phyloP scores from a whole-genome alignment of 1,140 invertebrate species.

The Papilio polytes region DNA sequence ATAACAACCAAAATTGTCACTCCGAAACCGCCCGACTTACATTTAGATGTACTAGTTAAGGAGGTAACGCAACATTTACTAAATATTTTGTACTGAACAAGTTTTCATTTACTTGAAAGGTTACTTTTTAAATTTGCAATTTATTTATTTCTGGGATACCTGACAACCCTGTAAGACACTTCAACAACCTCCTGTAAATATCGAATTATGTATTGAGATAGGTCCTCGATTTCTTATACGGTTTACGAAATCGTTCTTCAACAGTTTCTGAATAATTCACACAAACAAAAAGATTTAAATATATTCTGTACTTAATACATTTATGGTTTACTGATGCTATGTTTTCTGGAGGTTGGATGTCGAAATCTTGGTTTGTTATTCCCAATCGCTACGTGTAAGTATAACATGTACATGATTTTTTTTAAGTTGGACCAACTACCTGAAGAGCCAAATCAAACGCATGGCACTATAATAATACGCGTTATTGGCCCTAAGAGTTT shows the following conservation, averaged over 20 bases:
- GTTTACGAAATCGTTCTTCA: constrained; percentile 9
- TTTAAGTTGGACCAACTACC: neutral
- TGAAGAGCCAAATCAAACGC: neutral
- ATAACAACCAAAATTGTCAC: neutral
- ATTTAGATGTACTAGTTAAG: too few species aligned
- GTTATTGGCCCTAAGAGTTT: too few species aligned
- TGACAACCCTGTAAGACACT: constrained; percentile 10
- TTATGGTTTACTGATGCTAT: neutral
- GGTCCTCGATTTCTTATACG: constrained; percentile 6
- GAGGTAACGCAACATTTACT: too few species aligned
- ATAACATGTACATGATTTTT: too few species aligned
- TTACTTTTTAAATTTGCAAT: neutral
- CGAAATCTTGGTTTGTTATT: neutral
- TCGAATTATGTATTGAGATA: constrained; percentile 14
- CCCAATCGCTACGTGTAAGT: too few species aligned
- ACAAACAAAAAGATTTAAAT: neutral
- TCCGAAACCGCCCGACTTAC: too few species aligned
- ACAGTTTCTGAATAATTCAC: constrained; percentile 30
- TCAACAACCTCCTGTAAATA: constrained; percentile 27
- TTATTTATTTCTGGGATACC: neutral
- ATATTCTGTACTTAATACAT: constrained; percentile 5
- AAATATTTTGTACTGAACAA: too few species aligned
- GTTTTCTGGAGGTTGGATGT: neutral
- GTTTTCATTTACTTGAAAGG: neutral
- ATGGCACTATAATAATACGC: too few species aligned